Evolutionary conservation across 2,888 invertebrate genomes (phyloP), one percentile per base, ranked within the genome.

Genomic region (Caenorhabditis virilis): DNA sequence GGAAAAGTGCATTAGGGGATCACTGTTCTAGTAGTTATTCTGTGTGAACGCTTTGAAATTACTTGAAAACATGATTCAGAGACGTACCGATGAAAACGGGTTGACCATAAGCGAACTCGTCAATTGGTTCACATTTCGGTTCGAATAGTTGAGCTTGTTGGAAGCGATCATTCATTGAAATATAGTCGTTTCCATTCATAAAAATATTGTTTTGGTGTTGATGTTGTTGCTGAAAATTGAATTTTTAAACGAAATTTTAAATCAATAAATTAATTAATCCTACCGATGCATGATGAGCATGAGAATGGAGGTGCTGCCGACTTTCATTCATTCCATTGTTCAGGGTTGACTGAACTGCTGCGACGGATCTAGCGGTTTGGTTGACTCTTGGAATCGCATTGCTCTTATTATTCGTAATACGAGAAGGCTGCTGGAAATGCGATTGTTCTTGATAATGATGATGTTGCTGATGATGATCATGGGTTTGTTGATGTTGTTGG

Each of bases 41-140:
- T n/a, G n/a, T n/a, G n/a, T n/a, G n/a, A n/a, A n/a, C n/a, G n/a
- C n/a, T n/a, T n/a, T n/a, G n/a, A n/a, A n/a, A n/a, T n/a, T n/a
- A n/a, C n/a, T n/a, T n/a, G n/a, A n/a, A n/a, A n/a, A n/a, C n/a
- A n/a, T n/a, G n/a, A n/a, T n/a, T n/a, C n/a, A n/a, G n/a, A 15
- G n/a, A 36, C 36, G 5, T 20, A 41, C 47, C 47, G 11, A 47
- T 33, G 18, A 26, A 47, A 47, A 47, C 26, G 7, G 49, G 38
- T 20, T 49, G 49, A 20, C 50, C 47, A 30, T 67, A 72, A n/a
- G 47, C 25, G 30, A 60, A 69, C 36, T 69, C 72, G 38, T 73
- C 73, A 46, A 62, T 55, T 15, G 72, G 72, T 48, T 72, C 72
- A 9, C 51, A 13, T 41, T 72, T 72, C 6, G 72, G 56, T 16